Evolutionary conservation across 1,140 invertebrate genomes (phyloP).

Genomic region (Acromyrmex charruanus): DNA sequence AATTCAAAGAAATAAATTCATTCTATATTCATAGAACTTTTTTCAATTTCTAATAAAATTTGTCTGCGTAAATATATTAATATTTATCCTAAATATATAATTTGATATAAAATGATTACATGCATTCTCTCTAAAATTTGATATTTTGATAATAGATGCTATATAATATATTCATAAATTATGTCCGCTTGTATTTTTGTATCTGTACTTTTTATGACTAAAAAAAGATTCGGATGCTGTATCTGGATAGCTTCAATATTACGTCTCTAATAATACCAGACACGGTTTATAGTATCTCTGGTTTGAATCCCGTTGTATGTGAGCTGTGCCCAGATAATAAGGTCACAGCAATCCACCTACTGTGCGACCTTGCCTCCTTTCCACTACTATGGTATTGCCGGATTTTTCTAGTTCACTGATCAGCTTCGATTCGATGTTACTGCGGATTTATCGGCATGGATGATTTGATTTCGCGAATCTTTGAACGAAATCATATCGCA

Average conservation of each 20-base stretch:
- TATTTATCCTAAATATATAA: not conserved
- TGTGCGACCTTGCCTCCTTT: conserved; percentile 70
- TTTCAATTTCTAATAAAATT: not conserved
- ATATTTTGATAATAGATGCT: not conserved
- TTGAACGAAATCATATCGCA: not conserved
- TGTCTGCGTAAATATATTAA: not conserved
- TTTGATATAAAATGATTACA: not conserved
- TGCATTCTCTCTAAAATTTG: not conserved
- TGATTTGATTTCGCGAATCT: conserved; percentile 20
- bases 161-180: not conserved
- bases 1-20: not conserved
- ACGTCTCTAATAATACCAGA: not conserved
- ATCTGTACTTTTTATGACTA: not conserved
- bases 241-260: conserved; percentile 1
- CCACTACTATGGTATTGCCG: not conserved
- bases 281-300: not conserved
- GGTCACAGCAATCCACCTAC: conserved; percentile 70
- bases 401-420: conserved; percentile 62
- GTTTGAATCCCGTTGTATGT: conserved; percentile 40
- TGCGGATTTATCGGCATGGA: not conserved
- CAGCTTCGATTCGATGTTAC: not conserved
- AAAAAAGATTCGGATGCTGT: not conserved
- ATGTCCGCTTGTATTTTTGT: not conserved
- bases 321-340: conserved; percentile 65
- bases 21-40: not conserved